Conservation (phyloP, 2,888 invertebrate genomes). For the Gasteruption jaculator region DNA sequence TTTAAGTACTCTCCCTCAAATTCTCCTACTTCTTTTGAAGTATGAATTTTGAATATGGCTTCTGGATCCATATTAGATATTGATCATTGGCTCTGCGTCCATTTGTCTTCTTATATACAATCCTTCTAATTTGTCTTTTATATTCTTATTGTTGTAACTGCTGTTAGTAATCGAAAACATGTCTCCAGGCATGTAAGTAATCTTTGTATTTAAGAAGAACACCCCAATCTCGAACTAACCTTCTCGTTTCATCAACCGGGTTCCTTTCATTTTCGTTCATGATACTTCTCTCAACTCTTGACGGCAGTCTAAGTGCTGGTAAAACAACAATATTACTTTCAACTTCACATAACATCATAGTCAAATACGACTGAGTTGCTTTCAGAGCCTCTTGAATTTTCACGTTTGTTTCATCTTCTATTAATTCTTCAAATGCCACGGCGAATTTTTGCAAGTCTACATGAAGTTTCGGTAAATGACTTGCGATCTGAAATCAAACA, state of each 20-base stretch:
- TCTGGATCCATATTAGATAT: too few relatives aligned
- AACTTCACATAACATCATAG: slow-evolving; percentile 57
- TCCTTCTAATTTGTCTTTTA: too few relatives aligned
- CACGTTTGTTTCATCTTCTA: slow-evolving; percentile 51
- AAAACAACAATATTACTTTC: slow-evolving; percentile 48
- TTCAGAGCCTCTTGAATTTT: slow-evolving; percentile 49
- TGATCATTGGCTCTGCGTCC: too few relatives aligned
- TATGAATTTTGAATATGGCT: too few relatives aligned
- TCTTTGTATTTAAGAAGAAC: slow-evolving; percentile 47
- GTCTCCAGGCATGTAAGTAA: slow-evolving; percentile 48
- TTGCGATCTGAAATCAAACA: slow-evolving; percentile 53
- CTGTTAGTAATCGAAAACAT: slow-evolving; percentile 40
- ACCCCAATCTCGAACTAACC: slow-evolving; percentile 49
- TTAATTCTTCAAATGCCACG: slow-evolving; percentile 52
- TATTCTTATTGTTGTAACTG: too few relatives aligned
- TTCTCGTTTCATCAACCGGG: slow-evolving; percentile 42
- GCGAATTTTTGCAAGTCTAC: slow-evolving; percentile 53
- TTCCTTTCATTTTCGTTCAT: slow-evolving; percentile 42
- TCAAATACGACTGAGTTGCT: slow-evolving; percentile 38
- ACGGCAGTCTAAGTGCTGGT: slow-evolving; percentile 34
- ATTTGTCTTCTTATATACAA: too few relatives aligned
- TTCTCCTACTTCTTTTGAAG: too few relatives aligned
- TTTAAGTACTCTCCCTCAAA: too few relatives aligned
- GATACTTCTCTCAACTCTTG: slow-evolving; percentile 38
- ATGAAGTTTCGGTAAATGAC: slow-evolving; percentile 59